Base-by-base conservation (phyloP, 1,140 invertebrate species). In the Drosophila nigromelanica region DNA sequence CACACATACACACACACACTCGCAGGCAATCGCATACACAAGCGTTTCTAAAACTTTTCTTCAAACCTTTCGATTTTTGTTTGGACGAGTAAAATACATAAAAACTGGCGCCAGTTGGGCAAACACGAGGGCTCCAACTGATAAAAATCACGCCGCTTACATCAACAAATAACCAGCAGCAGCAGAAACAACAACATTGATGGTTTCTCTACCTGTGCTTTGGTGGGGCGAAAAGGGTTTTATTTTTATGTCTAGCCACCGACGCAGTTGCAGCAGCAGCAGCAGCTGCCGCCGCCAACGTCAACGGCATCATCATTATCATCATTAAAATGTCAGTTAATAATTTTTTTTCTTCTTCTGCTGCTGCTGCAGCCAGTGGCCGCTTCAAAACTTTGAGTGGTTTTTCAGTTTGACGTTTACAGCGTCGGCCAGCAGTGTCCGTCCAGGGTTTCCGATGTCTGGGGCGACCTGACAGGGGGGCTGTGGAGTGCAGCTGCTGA, bases 271-370 rank as follows among this genome's bases (percentile, higher is more conserved):
- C 82, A 87, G 73, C 61, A 45, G 30, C 59, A 24, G 21, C 42
- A 47, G 7, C 33, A 45, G 12, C 50, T 33, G 14, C 33, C 64
- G 35, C 47, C 43, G 78, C 61, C 81, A 81, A 81, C 81, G 78
- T 87, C 81, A 86, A 81, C 81, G 81, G 82, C 81, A 85, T 81
- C 81, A 87, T 87, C 82, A 87, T 87, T 87, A 87, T 87, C 83
- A 87, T 87, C 82, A 89, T 87, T 87, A 87, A 87, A 87, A 82
- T 87, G 82, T 89, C 82, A 87, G 82, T 87, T 87, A 89, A 87
- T 87, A 87, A 89, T 87, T 89, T 83, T 67, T 85, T 73, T 82
- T 51, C 61, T 35, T 14, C 45, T 47, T 56, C 47, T 14, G 30
- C 60, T 47, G 33, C 50, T 48, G 21, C 47, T 48, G 47, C 45